Evolutionary conservation across 2,888 invertebrate genomes (phyloP).

Genomic region (Ichneumoninae sp.): DNA sequence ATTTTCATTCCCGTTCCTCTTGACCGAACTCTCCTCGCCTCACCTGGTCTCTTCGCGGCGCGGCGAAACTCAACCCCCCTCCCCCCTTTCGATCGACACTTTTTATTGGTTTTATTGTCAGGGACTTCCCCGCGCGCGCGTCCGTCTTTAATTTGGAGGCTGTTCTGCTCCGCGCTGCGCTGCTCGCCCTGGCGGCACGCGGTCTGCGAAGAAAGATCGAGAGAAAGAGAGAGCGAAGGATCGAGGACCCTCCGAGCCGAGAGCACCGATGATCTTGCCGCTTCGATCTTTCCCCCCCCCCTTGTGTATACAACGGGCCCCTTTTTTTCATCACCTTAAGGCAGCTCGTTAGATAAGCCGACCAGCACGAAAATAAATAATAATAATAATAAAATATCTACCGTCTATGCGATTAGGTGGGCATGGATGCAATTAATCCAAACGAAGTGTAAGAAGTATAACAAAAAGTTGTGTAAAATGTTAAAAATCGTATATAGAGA

Average conservation of each 20-base stretch:
- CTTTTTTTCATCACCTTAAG: slow-evolving; percentile 12
- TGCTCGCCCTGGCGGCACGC: slow-evolving; percentile 65
- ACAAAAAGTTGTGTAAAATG: too few relatives aligned
- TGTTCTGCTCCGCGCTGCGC: slow-evolving; percentile 2
- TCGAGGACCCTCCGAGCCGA: slow-evolving; percentile 32
- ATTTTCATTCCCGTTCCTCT: slow-evolving; percentile 66
- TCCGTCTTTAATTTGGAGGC: slow-evolving; percentile 65
- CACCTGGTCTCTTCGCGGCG: slow-evolving; percentile 27
- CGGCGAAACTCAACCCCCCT: slow-evolving; percentile 12
- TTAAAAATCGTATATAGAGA: too few relatives aligned
- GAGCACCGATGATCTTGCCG: slow-evolving; percentile 33
- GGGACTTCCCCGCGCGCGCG: slow-evolving; percentile 33
- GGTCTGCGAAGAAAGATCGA: slow-evolving; percentile 59
- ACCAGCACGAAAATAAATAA: background rate
- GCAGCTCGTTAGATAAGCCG: slow-evolving; percentile 38
- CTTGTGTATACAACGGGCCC: slow-evolving; percentile 4
- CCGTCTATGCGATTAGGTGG: background rate
- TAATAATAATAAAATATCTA: background rate
- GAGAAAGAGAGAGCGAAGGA: slow-evolving; percentile 21
- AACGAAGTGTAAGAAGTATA: too few relatives aligned
- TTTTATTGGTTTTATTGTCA: slow-evolving; percentile 27
- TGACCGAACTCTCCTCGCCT: slow-evolving; percentile 47
- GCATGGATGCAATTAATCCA: background rate
- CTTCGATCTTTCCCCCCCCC: slow-evolving; percentile 27
- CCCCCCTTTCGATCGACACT: slow-evolving; percentile 17